Evolutionary conservation across 1,140 invertebrate genomes (phyloP).

Genomic region (Hycleus cichorii): DNA sequence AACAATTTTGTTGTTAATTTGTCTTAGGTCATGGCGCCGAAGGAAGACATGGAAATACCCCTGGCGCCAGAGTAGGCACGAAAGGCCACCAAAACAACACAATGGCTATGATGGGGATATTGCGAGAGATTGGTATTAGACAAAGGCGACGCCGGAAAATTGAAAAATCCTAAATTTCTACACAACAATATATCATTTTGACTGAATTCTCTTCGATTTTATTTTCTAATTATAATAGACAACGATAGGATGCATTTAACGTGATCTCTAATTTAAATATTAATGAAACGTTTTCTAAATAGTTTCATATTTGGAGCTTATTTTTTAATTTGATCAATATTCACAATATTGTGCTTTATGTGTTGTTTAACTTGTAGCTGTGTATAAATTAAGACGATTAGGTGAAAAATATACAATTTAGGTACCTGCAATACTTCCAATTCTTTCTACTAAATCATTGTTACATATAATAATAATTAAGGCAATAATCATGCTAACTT

Average conservation of each 20-base stretch:
- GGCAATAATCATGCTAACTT: no score
- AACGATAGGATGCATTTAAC: slow-evolving; percentile 14
- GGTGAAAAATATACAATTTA: neutral
- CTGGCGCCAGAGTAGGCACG: slow-evolving; percentile 9
- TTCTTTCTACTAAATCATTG: neutral
- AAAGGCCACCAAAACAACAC: slow-evolving; percentile 18
- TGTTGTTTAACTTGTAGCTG: neutral
- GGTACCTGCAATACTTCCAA: slow-evolving; percentile 19
- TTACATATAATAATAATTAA: no score
- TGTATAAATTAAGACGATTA: slow-evolving; percentile 6
- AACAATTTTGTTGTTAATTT: neutral
- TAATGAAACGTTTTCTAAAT: slow-evolving; percentile 6
- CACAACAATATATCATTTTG: neutral
- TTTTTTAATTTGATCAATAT: neutral
- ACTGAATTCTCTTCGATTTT: neutral
- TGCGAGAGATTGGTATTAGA: slow-evolving; percentile 19
- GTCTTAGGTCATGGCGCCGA: slow-evolving; percentile 16
- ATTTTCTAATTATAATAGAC: neutral
- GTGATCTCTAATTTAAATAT: slow-evolving; percentile 25
- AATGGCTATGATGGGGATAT: slow-evolving; percentile 7
- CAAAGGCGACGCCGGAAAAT: slow-evolving; percentile 10
- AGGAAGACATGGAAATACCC: slow-evolving; percentile 14
- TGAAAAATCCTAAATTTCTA: slow-evolving; percentile 5
- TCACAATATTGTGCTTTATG: no score
- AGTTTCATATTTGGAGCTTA: slow-evolving; percentile 17